These are phyloP conservation scores for Sternarchorhynchus goeldii DNA, from an alignment of 2,797 vertebrate genomes.

Conservation along the genomic window DNA sequence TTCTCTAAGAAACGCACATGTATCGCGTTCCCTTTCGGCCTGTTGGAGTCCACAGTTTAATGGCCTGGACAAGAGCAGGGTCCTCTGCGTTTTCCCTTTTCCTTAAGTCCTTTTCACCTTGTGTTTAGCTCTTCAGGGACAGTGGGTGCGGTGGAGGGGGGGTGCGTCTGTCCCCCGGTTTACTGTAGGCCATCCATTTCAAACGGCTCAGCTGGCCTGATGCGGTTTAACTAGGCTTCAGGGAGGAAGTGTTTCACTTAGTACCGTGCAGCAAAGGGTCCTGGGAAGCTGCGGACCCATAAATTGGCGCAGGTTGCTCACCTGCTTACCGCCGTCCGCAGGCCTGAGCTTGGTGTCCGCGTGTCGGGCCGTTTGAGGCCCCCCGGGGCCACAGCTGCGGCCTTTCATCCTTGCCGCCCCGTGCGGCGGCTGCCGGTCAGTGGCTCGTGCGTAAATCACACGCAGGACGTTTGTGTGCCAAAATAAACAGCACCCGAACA, in stretches of 20 bases:
- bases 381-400: conserved; percentile 1
- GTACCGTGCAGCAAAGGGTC: conserved; percentile 53
- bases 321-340: conserved; percentile 51
- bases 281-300: conserved; percentile 45
- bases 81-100: conserved; percentile 11
- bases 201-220: conserved; percentile 47
- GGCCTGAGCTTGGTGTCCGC: conserved; percentile 35
- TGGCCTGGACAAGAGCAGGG: conserved; percentile 7
- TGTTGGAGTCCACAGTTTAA: conserved; percentile 11
- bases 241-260: conserved; percentile 65
- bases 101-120: conserved; percentile 33
- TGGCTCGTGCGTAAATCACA: conserved; percentile 45
- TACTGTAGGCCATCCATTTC: conserved; percentile 48
- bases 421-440: conserved; percentile 31
- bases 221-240: conserved; percentile 60
- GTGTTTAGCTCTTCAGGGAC: conserved; percentile 46
- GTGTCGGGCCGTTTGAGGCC: conserved; percentile 30
- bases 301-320: conserved; percentile 63
- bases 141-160: background rate
- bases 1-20: too few species aligned
- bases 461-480: conserved; percentile 29
- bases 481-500: conserved; percentile 32
- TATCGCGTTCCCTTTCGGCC: background rate
- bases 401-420: conserved; percentile 33
- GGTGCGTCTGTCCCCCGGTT: conserved; percentile 20